These are phyloP conservation scores for Anguilla rostrata DNA, from an alignment of 2,113 vertebrate genomes.

Conservation along the genomic window DNA sequence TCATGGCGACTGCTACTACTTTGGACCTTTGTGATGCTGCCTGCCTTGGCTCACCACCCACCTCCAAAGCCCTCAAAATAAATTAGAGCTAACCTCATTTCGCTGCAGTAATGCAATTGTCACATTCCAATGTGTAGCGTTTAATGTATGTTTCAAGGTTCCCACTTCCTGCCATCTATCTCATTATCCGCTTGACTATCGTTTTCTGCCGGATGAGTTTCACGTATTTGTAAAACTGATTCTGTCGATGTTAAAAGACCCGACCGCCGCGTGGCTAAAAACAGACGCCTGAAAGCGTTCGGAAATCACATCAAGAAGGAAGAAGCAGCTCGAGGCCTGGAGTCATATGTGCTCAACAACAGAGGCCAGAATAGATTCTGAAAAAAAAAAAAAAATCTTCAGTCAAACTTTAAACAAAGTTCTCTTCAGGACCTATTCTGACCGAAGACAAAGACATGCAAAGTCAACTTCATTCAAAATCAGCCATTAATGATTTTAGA, in stretches of 20 bases:
- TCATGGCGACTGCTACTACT: conserved; percentile 24
- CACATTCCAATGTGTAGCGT: neutral
- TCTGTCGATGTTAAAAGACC: neutral
- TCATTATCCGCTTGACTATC: conserved; percentile 31
- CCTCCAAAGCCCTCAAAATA: neutral
- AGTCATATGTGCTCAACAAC: neutral
- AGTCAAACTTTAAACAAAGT: neutral
- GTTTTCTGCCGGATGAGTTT: conserved; percentile 17
- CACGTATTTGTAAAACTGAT: conserved; percentile 12
- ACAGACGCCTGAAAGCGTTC: conserved; percentile 19
- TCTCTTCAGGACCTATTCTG: too few relatives aligned
- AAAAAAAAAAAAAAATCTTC: neutral
- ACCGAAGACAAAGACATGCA: too few relatives aligned
- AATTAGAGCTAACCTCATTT: neutral
- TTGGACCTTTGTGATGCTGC: neutral
- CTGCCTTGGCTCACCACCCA: conserved; percentile 18
- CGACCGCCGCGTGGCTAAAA: conserved; percentile 27
- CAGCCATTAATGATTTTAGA: too few relatives aligned
- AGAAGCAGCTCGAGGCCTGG: neutral
- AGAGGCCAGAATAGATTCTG: neutral
- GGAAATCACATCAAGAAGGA: neutral
- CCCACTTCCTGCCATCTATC: conserved; percentile 7
- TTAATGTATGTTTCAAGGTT: conserved; percentile 17
- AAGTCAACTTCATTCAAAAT: too few relatives aligned
- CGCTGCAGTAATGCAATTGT: neutral